A percentile compares a stretch with the other conserved stretches of the same genome.
Evolutionary conservation across 2,888 invertebrate species (phyloP).

Genomic region (Macroteleia sp.): DNA sequence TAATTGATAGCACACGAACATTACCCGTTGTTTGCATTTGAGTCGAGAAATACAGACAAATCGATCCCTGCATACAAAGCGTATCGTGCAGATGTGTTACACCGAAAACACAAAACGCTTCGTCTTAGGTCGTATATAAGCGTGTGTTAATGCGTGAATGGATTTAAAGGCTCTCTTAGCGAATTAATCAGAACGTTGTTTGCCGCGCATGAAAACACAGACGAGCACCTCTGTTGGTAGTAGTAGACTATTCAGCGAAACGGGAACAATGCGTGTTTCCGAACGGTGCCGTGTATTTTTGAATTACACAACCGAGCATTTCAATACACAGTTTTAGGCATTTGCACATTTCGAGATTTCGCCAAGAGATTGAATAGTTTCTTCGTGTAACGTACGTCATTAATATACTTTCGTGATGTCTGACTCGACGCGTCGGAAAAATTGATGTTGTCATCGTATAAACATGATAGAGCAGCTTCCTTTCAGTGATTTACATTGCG

Average conservation of each 20-base stretch:
- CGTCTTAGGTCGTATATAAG: conserved; percentile 34
- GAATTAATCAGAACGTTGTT: conserved; percentile 44
- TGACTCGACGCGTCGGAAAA: conserved; percentile 2
- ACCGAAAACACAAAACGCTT: conserved; percentile 40
- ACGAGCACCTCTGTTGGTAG: background rate
- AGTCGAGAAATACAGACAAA: conserved; percentile 52
- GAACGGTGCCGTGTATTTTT: conserved; percentile 23
- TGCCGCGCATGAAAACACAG: conserved; percentile 33
- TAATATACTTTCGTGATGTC: conserved; percentile 38
- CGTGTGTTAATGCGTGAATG: conserved; percentile 44
- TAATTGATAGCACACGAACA: conserved; percentile 61
- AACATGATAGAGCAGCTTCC: conserved; percentile 23
- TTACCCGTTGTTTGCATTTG: conserved; percentile 58
- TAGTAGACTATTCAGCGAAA: conserved; percentile 11
- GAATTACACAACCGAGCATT: conserved; percentile 18
- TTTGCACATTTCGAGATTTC: conserved; percentile 30
- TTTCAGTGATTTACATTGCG: conserved; percentile 35
- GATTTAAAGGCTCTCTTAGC: conserved; percentile 43
- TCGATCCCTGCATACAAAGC: conserved; percentile 54
- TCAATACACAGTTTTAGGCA: conserved; percentile 19
- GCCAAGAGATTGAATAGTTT: conserved; percentile 20
- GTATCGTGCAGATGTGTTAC: conserved; percentile 43
- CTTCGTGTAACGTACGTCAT: background rate
- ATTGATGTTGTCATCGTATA: conserved; percentile 18
- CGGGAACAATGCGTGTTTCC: conserved; percentile 24